A percentile compares a stretch with the other conserved stretches of the same genome.
Conservation (phyloP, 2,888 invertebrate genomes). For the Epinotia bilunana region DNA sequence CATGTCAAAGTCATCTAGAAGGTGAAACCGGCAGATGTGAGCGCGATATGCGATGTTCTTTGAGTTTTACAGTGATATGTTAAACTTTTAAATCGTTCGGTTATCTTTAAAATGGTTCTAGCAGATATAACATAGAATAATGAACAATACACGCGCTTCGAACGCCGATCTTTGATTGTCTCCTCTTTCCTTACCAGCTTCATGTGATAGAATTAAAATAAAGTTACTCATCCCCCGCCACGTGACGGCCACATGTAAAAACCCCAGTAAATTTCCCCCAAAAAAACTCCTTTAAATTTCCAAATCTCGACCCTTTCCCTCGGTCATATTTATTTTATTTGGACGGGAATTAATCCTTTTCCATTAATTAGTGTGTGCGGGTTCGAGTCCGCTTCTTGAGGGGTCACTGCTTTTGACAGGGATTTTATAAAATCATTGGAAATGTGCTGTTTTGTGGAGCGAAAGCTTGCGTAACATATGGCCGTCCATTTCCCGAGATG, state of each 20-base stretch:
- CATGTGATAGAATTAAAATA: conserved; percentile 25
- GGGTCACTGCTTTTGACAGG: conserved; percentile 36
- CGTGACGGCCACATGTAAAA: conserved; percentile 51
- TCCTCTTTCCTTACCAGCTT: not conserved
- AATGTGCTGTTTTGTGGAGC: conserved; percentile 14
- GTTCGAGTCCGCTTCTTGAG: conserved; percentile 54
- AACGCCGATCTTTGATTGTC: not conserved
- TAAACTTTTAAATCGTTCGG: too few relatives aligned
- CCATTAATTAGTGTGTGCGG: conserved; percentile 84
- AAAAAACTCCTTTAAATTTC: conserved; percentile 68
- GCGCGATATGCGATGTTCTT: too few relatives aligned
- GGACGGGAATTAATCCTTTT: conserved; percentile 83
- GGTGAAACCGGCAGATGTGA: too few relatives aligned
- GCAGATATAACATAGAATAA: too few relatives aligned
- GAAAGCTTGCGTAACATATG: conserved; percentile 19
- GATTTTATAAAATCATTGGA: conserved; percentile 27
- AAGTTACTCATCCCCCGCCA: conserved; percentile 21
- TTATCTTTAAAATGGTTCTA: too few relatives aligned
- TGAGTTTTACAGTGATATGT: too few relatives aligned
- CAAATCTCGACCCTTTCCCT: conserved; percentile 33
- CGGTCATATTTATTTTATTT: conserved; percentile 83
- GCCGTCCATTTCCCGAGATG: conserved; percentile 17
- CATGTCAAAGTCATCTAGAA: too few relatives aligned
- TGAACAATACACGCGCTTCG: not conserved
- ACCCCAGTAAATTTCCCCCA: conserved; percentile 56